Evolutionary conservation across 1,140 invertebrate genomes (phyloP), one percentile per base, ranked within the genome.

Genomic region (Drosophila kurseongensis): DNA sequence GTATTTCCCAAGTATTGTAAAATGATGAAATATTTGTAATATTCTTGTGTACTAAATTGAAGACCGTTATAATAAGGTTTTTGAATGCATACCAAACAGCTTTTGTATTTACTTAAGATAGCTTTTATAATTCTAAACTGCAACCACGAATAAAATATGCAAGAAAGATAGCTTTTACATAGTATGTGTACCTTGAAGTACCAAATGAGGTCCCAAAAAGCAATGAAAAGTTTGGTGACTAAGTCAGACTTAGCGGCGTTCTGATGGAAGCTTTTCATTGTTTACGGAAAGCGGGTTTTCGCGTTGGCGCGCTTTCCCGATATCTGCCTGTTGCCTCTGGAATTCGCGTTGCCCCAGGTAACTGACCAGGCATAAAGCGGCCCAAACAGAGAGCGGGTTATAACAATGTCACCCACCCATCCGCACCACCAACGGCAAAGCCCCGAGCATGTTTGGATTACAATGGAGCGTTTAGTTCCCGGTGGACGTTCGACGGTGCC

Each of bases 291-390:
- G 59, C 48, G 56, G 58, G 58, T 50, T 67, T 50, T 32, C 14
- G 35, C 32, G 66, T 57, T 78, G 82, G 78, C 75, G 72, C 78
- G 78, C 75, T 86, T 73, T 88, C 79, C 68, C 56, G 58, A 41
- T 61, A 51, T 56, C 67, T 72, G 83, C 80, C 82, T 91, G 90
- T 91, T 71, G 67, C 67, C 50, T 23, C 42, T 82, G 80, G 67
- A 84, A 79, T 40, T 38, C 29, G n/a, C 67, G 73, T 75, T 75
- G 72, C 72, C 73, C 67, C 83, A 89, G 90, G 90, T 91, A 91
- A 91, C 90, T 91, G 90, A 90, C 90, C 90, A 91, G 90, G 57
- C 57, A 84, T 63, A 78, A 88, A 88, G 80, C 82, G 71, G 47
- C 86, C 90, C 57, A 91, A 91, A 91, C 90, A 91, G 90, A 91